Evolutionary conservation across 2,888 invertebrate species (phyloP).

Genomic region (Andrena chrysosceles): DNA sequence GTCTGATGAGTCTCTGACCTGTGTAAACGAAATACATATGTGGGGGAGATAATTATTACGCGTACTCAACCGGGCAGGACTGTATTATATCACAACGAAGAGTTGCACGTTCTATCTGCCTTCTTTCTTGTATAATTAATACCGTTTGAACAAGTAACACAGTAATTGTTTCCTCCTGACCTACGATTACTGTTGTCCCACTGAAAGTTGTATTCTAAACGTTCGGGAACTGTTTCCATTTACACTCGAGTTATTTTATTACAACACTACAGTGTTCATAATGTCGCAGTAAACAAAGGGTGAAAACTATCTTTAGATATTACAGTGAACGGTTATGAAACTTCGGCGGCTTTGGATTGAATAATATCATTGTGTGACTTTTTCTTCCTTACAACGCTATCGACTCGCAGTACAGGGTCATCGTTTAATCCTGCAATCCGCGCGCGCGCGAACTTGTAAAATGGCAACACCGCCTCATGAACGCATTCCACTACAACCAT

Average conservation of each 20-base stretch:
- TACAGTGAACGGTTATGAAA: slow-evolving; percentile 32
- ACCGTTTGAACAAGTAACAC: not conserved
- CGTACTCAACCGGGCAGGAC: too few relatives aligned
- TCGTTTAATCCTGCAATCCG: too few relatives aligned
- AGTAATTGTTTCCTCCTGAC: not conserved
- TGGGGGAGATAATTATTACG: too few relatives aligned
- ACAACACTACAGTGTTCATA: slow-evolving; percentile 17
- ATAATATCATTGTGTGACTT: not conserved
- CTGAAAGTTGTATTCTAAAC: slow-evolving; percentile 1
- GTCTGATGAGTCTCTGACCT: too few relatives aligned
- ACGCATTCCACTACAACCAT: too few relatives aligned
- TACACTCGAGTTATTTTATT: slow-evolving; percentile 14
- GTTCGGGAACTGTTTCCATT: not conserved
- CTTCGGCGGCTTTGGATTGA: not conserved
- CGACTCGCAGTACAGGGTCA: too few relatives aligned
- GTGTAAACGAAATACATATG: too few relatives aligned
- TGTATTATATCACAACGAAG: not conserved
- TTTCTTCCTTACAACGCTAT: too few relatives aligned
- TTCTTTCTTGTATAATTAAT: not conserved
- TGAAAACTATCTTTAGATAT: slow-evolving; percentile 35
- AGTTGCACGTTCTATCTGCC: not conserved
- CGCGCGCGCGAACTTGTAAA: too few relatives aligned
- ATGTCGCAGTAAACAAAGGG: slow-evolving; percentile 36
- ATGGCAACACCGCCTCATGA: too few relatives aligned
- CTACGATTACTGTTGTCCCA: slow-evolving; percentile 12